These are phyloP conservation scores for Trissolcus japonicus DNA, from an alignment of 2,888 invertebrate genomes.

Conservation along the genomic window DNA sequence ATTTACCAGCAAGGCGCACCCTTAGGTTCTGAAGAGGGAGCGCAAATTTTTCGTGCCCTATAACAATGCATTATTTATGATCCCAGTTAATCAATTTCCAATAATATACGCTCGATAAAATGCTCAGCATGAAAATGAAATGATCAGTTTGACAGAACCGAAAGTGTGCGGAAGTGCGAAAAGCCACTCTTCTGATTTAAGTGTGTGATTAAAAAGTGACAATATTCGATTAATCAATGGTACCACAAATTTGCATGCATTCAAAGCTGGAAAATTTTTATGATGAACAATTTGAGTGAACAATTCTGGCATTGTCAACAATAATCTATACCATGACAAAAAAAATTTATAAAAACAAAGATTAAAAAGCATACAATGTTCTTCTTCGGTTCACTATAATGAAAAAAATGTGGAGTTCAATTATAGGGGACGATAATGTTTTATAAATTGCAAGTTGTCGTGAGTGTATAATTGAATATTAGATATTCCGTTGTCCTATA, in stretches of 20 bases:
- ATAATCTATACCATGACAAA: too few species aligned
- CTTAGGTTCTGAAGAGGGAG: neutral
- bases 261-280: too few species aligned
- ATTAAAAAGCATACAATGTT: too few species aligned
- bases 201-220: slow-evolving; percentile 14
- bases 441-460: slow-evolving; percentile 24
- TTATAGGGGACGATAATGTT: neutral
- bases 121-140: slow-evolving; percentile 6
- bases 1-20: slow-evolving; percentile 2
- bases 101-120: slow-evolving; percentile 25
- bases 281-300: too few species aligned
- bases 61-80: slow-evolving; percentile 33
- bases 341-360: too few species aligned
- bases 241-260: too few species aligned
- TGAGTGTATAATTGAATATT: slow-evolving; percentile 48
- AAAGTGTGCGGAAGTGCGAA: slow-evolving; percentile 12
- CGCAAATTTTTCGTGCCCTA: slow-evolving; percentile 30
- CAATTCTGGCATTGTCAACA: too few species aligned
- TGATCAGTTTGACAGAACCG: slow-evolving; percentile 1
- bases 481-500: slow-evolving; percentile 42
- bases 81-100: slow-evolving; percentile 38
- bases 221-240: slow-evolving; percentile 2
- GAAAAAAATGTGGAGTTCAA: neutral
- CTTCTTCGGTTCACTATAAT: neutral
- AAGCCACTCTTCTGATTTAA: slow-evolving; percentile 1